These are phyloP conservation scores for Temnothorax unifasciatus DNA, from an alignment of 2,888 invertebrate species.

Conservation along the genomic window DNA sequence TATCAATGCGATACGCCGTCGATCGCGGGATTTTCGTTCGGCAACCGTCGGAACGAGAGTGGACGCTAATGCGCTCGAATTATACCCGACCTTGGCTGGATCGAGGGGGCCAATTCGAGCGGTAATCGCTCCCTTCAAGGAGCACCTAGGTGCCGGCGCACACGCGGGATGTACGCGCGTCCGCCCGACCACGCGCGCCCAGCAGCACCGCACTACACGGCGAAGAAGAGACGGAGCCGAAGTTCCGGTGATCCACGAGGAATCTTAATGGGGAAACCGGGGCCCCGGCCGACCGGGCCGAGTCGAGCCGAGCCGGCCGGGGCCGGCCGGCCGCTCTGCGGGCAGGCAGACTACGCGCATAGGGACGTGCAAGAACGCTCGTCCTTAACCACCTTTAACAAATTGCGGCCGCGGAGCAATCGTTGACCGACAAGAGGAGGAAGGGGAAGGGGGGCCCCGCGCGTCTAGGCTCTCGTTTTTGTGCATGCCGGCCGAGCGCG, in stretches of 20 bases:
- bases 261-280: slow-evolving; percentile 74
- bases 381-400: slow-evolving; percentile 78
- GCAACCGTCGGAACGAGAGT: slow-evolving; percentile 42
- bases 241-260: slow-evolving; percentile 74
- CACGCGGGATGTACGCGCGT: slow-evolving; percentile 41
- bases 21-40: slow-evolving; percentile 16
- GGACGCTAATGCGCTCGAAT: slow-evolving; percentile 74
- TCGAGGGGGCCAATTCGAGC: slow-evolving; percentile 71
- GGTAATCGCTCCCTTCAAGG: slow-evolving; percentile 70
- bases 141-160: slow-evolving; percentile 67
- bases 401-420: slow-evolving; percentile 73
- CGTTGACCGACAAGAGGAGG: slow-evolving; percentile 70
- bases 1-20: neutral
- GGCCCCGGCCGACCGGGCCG: neutral
- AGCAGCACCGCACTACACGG: slow-evolving; percentile 32
- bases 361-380: slow-evolving; percentile 75
- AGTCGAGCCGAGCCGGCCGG: neutral
- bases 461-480: slow-evolving; percentile 73
- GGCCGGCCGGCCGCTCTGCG: slow-evolving; percentile 59
- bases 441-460: slow-evolving; percentile 8
- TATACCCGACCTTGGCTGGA: slow-evolving; percentile 72
- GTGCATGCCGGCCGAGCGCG: slow-evolving; percentile 38
- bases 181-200: slow-evolving; percentile 54
- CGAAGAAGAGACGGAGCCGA: slow-evolving; percentile 65
- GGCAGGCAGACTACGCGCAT: slow-evolving; percentile 39